Evolutionary conservation across 2,888 invertebrate genomes (phyloP).

Genomic region (Macrophya alboannulata): DNA sequence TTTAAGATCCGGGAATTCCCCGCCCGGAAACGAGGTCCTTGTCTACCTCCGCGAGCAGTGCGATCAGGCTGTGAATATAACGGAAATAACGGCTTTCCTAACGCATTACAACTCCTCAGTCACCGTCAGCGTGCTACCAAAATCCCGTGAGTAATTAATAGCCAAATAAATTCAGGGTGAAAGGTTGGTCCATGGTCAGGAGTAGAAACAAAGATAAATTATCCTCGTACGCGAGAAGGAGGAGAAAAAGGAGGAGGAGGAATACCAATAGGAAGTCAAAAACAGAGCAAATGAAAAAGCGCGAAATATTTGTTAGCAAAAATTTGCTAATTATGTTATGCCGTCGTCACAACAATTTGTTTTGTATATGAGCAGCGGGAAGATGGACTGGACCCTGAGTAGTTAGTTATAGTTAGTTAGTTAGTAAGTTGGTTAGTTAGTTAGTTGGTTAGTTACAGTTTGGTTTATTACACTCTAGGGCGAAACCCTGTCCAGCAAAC

Average conservation of each 20-base stretch:
- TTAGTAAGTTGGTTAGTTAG: not conserved
- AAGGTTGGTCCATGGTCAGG: constrained; percentile 10
- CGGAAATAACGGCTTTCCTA: constrained; percentile 73
- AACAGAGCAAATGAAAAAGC: not conserved
- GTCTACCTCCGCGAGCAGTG: constrained; percentile 75
- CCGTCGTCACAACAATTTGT: not conserved
- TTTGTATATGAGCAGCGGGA: not conserved
- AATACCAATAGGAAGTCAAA: not conserved
- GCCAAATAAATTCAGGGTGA: constrained; percentile 46
- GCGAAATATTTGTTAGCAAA: not conserved
- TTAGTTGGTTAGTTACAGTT: not conserved
- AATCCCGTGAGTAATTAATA: constrained; percentile 70
- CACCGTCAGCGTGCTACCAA: constrained; percentile 70
- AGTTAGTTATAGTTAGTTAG: not conserved
- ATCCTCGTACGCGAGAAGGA: not conserved
- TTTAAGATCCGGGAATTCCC: constrained; percentile 62
- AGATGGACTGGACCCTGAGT: not conserved
- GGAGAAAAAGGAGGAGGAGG: not conserved
- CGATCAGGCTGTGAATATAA: constrained; percentile 66
- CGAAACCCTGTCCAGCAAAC: not conserved
- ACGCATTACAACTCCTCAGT: constrained; percentile 70
- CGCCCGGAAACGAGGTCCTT: constrained; percentile 68
- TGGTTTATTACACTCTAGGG: not conserved
- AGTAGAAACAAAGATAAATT: not conserved
- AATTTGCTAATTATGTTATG: not conserved